Percentiles rank a stretch among this genome's conserved stretches.
phyloP scores from a whole-genome alignment of 2,113 vertebrate species.

The Eira barbara region DNA sequence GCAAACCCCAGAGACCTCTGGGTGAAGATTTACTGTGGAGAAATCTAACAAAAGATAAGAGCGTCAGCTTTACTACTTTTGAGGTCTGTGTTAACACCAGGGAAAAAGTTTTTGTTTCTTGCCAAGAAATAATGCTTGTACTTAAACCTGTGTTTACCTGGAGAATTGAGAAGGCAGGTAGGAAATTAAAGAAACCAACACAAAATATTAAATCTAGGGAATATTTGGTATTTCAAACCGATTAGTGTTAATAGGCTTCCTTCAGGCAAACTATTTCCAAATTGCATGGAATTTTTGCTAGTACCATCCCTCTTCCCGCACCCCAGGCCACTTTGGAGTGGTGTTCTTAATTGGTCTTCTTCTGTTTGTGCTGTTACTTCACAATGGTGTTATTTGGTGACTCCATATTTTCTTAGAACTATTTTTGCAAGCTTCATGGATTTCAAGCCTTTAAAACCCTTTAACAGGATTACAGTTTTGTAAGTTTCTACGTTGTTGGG shows the following conservation, averaged over 20 bases:
- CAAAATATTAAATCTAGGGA: background rate
- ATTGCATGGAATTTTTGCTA: background rate
- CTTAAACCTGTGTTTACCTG: background rate
- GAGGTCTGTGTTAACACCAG: background rate
- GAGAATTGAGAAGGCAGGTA: background rate
- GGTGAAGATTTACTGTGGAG: background rate
- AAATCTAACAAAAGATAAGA: background rate
- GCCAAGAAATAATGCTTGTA: background rate
- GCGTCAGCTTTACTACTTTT: background rate
- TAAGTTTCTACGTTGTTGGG: background rate
- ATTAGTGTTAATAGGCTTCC: background rate
- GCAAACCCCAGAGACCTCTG: background rate
- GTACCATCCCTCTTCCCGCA: background rate
- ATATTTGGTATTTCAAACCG: background rate
- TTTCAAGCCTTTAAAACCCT: background rate
- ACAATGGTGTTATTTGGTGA: background rate
- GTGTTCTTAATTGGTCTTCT: background rate
- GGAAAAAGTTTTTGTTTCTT: background rate
- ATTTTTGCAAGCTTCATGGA: background rate
- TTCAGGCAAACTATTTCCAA: background rate
- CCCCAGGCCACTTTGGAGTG: background rate
- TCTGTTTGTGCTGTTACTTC: background rate
- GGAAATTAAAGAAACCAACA: conserved; percentile 5
- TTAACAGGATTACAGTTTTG: background rate
- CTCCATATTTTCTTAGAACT: background rate